Percentiles rank a stretch among this genome's conserved stretches.
Evolutionary conservation across 1,140 invertebrate genomes (phyloP).

Genomic region (Cheumatopsyche charites): DNA sequence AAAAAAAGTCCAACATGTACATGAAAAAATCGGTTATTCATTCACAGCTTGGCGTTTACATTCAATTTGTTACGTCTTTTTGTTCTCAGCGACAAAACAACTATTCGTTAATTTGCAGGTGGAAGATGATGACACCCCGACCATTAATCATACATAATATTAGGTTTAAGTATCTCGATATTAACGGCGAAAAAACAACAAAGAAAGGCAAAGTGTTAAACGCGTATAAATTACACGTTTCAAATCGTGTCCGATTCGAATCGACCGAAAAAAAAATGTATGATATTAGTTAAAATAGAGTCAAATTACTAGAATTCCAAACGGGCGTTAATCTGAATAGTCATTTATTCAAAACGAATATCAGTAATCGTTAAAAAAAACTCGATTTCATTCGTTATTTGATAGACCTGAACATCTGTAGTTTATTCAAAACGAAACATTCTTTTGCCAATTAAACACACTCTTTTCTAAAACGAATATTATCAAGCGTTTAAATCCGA

Average conservation of each 20-base stretch:
- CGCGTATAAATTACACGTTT: slow-evolving; percentile 7
- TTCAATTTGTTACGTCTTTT: slow-evolving; percentile 21
- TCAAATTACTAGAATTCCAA: too few relatives aligned
- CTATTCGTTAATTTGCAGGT: slow-evolving; percentile 17
- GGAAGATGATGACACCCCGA: slow-evolving; percentile 14
- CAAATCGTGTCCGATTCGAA: not conserved
- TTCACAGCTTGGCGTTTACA: slow-evolving; percentile 13
- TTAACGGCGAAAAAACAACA: slow-evolving; percentile 8
- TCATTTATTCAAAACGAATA: too few relatives aligned
- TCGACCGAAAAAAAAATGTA: not conserved
- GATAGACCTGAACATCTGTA: too few relatives aligned
- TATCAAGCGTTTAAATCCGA: too few relatives aligned
- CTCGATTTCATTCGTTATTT: too few relatives aligned
- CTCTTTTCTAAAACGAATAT: too few relatives aligned
- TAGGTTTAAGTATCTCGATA: slow-evolving; percentile 14
- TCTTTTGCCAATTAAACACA: too few relatives aligned
- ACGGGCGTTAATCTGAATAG: too few relatives aligned
- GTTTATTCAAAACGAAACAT: too few relatives aligned
- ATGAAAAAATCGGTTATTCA: slow-evolving; percentile 16
- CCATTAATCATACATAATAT: slow-evolving; percentile 24
- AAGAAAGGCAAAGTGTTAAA: not conserved
- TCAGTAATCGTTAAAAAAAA: too few relatives aligned
- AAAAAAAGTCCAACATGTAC: not conserved
- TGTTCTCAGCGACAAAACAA: slow-evolving; percentile 20
- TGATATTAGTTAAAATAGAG: not conserved